Evolutionary conservation across 2,113 vertebrate genomes (phyloP).

Genomic region (Etheostoma cragini): DNA sequence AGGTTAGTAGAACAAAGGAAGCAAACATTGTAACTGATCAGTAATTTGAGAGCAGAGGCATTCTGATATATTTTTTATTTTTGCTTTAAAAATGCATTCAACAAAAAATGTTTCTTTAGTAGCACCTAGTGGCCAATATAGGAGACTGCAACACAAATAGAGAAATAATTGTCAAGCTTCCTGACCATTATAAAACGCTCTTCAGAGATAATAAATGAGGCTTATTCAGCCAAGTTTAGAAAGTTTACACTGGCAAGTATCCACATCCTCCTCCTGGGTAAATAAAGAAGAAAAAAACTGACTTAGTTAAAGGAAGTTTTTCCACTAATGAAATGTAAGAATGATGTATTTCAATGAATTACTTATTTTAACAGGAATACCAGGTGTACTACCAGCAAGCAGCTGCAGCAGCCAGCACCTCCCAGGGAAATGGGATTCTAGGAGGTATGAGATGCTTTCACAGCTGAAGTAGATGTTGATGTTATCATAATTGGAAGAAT

Average conservation of each 20-base stretch:
- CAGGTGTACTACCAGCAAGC: constrained; percentile 90
- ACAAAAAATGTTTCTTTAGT: neutral
- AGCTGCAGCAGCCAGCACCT: constrained; percentile 87
- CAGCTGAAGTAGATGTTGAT: neutral
- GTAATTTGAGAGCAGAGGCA: neutral
- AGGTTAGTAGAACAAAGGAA: constrained; percentile 82
- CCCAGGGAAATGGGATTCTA: constrained; percentile 84
- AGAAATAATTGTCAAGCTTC: neutral
- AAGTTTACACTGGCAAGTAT: neutral
- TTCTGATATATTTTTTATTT: neutral
- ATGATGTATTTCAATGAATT: neutral
- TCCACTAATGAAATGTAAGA: neutral
- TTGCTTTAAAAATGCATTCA: neutral
- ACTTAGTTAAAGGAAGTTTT: neutral
- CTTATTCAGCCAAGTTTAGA: neutral
- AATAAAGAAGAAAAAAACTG: neutral
- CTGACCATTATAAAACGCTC: neutral
- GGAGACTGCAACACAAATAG: neutral
- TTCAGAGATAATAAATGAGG: neutral
- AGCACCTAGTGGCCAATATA: constrained; percentile 11
- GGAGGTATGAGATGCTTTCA: constrained; percentile 76
- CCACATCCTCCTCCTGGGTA: neutral
- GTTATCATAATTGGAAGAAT: neutral
- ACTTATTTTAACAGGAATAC: constrained; percentile 84
- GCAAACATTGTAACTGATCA: neutral